These are phyloP conservation scores for Steinernema hermaphroditum DNA, from an alignment of 2,888 invertebrate genomes.

Conservation along the genomic window DNA sequence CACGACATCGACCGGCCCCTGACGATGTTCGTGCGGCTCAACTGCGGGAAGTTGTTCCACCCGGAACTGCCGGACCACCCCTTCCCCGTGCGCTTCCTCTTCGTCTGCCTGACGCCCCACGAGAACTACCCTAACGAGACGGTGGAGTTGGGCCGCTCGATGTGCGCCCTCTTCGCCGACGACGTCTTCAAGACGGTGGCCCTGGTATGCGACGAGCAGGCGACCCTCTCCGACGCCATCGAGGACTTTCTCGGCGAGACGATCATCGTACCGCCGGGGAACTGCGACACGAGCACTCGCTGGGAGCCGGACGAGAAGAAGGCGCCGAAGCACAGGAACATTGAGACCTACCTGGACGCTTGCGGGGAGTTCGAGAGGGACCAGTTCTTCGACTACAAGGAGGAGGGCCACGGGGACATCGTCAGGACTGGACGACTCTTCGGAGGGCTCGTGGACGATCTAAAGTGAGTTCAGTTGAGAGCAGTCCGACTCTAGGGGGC, in stretches of 20 bases:
- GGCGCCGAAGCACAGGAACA: constrained; percentile 20
- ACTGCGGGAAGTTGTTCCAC: constrained; percentile 29
- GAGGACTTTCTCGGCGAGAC: constrained; percentile 54
- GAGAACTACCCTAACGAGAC: constrained; percentile 59
- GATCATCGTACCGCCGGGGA: constrained; percentile 58
- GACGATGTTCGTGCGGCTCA: constrained; percentile 47
- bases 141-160: constrained; percentile 66
- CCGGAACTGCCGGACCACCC: constrained; percentile 56
- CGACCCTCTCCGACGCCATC: constrained; percentile 49
- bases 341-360: constrained; percentile 12
- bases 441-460: constrained; percentile 68
- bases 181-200: constrained; percentile 61
- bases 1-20: constrained; percentile 43
- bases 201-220: constrained; percentile 37
- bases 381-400: constrained; percentile 44
- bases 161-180: constrained; percentile 68
- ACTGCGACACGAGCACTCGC: constrained; percentile 57
- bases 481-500: background rate
- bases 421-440: constrained; percentile 70
- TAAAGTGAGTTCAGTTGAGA: constrained; percentile 64
- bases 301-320: constrained; percentile 68
- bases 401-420: constrained; percentile 47
- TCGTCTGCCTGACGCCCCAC: constrained; percentile 66
- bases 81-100: constrained; percentile 67
- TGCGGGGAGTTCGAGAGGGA: constrained; percentile 37